Evolutionary conservation across 1,140 invertebrate genomes (phyloP), one percentile per base, ranked within the genome.

Genomic region (Anadara kagoshimensis): DNA sequence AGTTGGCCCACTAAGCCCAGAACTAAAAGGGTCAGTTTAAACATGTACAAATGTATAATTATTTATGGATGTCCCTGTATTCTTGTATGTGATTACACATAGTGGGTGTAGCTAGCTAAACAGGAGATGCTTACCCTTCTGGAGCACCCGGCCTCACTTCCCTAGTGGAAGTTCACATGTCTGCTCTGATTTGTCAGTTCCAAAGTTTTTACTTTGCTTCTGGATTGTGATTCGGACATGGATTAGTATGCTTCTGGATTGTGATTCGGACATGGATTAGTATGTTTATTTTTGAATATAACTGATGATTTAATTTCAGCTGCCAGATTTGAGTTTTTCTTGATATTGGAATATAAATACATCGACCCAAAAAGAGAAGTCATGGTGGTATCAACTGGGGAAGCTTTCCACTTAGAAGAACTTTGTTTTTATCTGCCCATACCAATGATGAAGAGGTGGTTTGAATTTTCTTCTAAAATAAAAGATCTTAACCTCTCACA

Each of bases 261-360:
- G n/a, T n/a, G n/a, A n/a, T n/a, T n/a, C n/a, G n/a, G n/a, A n/a
- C n/a, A n/a, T n/a, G n/a, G n/a, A n/a, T n/a, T n/a, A n/a, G n/a
- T n/a, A n/a, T n/a, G n/a, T n/a, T n/a, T n/a, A n/a, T n/a, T 3
- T 36, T 3, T 36, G 7, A 36, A 36, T 36, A 36, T 36, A 36
- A 36, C 29, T 36, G 29, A 36, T 36, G 29, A 7, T 54, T 53
- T n/a, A 26, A 36, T 72, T 72, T 47, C 62, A 75, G 73, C 66
- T 41, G 58, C 73, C 24, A 59, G 73, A 41, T 75, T 75, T 68
- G 73, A 75, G 61, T 75, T 75, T 69, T 75, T 75, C 61, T 64
- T 75, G 67, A 54, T 75, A 20, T 36, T 68, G 49, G 66, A 67
- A 44, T 67, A 75, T 58, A 58, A 66, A 18, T 53, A 66, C 0